Base-by-base conservation (phyloP, 2,113 vertebrate species). In the Polypterus bichir region DNA sequence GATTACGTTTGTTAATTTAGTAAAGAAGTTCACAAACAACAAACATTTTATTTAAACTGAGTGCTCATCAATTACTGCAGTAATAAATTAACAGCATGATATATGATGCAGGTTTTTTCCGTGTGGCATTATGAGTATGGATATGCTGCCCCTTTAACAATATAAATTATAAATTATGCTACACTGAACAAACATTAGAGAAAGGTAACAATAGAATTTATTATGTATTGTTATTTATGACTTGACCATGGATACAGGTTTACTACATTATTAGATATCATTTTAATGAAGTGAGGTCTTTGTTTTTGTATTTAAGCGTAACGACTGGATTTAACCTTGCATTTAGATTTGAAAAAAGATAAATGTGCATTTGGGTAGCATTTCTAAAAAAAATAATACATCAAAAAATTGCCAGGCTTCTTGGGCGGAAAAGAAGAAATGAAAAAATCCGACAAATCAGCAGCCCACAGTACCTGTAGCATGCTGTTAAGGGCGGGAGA, bases 211-310 rank as follows among this genome's bases (percentile, higher is more conserved):
- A 77, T 81, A 79, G 70, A 70, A 78, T 74, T 70, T 71, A 76
- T 77, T 76, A 69, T 74, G 66, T 70, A 74, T 80, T 81, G 79
- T 81, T 78, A 77, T 81, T 78, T 77, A 80, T 73, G 70, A 73
- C 76, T 68, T 75, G 27, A 58, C 68, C 72, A 69, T 77, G 77
- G 78, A 82, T 81, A 79, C 73, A 79, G 80, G 77, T 76, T 68
- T 69, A 70, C 64, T 68, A 71, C 79, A 78, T 78, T 76, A 74
- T 73, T 77, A 73, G 75, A 74, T 74, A 75, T 70, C 70, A 76
- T 76, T 75, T 74, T 76, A 75, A 76, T 79, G 80, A 78, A 80
- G 51, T 80, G 75, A 76, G 69, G 27, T 27, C 27, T 27, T 27
- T 27, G 27, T 27, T 27, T 27, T 27, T 27, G 27, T 27, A 27